Evolutionary conservation across 2,888 invertebrate species (phyloP).

Genomic region (Temnothorax rugatulus): DNA sequence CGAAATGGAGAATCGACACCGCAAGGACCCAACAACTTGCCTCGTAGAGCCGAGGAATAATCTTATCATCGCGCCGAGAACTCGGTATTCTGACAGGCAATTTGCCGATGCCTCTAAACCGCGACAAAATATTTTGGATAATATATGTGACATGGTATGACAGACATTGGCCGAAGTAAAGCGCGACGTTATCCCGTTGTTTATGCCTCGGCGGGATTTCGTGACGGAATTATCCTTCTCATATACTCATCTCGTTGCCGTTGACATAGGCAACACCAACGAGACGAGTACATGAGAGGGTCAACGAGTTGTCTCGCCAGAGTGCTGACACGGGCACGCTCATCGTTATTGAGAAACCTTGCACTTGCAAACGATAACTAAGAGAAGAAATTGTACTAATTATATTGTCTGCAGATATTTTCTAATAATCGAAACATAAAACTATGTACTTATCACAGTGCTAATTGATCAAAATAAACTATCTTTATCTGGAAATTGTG

Average conservation of each 20-base stretch:
- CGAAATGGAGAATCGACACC: slow-evolving; percentile 62
- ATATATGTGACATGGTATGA: not conserved
- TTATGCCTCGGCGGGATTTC: not conserved
- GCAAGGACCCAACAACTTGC: slow-evolving; percentile 18
- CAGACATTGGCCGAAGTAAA: not conserved
- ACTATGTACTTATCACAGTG: not conserved
- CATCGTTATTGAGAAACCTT: slow-evolving; percentile 14
- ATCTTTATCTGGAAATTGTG: not conserved
- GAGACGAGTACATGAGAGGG: slow-evolving; percentile 9
- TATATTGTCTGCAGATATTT: not conserved
- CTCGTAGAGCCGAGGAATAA: slow-evolving; percentile 15
- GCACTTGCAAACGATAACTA: not conserved
- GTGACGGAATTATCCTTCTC: slow-evolving; percentile 5
- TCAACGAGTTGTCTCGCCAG: slow-evolving; percentile 42
- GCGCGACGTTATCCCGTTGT: not conserved
- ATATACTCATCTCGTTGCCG: not conserved
- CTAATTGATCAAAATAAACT: not conserved
- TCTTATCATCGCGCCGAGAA: slow-evolving; percentile 21
- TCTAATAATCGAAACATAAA: not conserved
- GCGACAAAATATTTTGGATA: slow-evolving; percentile 3
- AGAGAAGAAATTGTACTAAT: not conserved
- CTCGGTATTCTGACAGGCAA: not conserved
- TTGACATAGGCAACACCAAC: slow-evolving; percentile 17
- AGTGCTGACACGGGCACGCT: slow-evolving; percentile 5
- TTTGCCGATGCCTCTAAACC: slow-evolving; percentile 7